Conservation (phyloP, 1,140 invertebrate genomes). For the Drosophila nasuta region DNA sequence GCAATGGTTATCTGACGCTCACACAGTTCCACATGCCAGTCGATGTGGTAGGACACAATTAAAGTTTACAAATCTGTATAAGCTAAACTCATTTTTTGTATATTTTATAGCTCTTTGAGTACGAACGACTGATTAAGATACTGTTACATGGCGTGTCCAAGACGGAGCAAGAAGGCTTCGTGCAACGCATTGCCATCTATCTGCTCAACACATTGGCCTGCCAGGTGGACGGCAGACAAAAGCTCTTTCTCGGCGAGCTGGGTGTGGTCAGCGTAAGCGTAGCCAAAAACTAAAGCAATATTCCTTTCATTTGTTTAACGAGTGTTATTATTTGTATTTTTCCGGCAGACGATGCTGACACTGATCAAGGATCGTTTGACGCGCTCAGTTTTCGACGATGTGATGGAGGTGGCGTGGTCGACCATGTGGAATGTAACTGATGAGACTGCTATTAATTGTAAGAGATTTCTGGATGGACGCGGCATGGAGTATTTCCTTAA, state of each 20-base stretch:
- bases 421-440: constrained; percentile 99
- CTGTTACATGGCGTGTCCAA: constrained; percentile 93
- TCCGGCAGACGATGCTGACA: constrained; percentile 91
- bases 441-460: constrained; percentile 96
- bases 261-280: constrained; percentile 92
- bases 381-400: constrained; percentile 93
- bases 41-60: constrained; percentile 92
- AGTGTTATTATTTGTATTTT: constrained; percentile 30
- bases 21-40: constrained; percentile 97
- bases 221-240: constrained; percentile 97
- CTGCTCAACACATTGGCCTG: constrained; percentile 97
- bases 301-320: too few species aligned
- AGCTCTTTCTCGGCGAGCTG: constrained; percentile 94
- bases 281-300: neutral
- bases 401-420: constrained; percentile 98
- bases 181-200: constrained; percentile 97
- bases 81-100: neutral
- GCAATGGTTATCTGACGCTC: constrained; percentile 97
- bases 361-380: constrained; percentile 92
- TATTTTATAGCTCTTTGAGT: constrained; percentile 92
- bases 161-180: constrained; percentile 94
- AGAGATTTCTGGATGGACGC: constrained; percentile 92
- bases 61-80: neutral
- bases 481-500: constrained; percentile 95
- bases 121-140: constrained; percentile 94